Evolutionary conservation across 1,140 invertebrate genomes (phyloP).

Genomic region (Planococcus citri): DNA sequence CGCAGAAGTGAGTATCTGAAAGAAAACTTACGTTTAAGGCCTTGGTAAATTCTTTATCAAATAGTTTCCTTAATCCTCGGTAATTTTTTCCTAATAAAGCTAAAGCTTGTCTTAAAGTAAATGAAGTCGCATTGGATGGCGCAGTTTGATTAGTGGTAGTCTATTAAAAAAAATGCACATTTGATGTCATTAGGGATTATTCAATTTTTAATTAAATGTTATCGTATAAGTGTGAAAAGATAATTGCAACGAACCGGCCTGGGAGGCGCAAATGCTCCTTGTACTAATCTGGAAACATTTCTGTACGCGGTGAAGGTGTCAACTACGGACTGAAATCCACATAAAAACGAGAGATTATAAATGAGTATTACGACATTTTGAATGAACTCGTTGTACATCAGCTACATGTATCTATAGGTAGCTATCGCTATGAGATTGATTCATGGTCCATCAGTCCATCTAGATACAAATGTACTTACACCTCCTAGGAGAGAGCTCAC

Average conservation of each 20-base stretch:
- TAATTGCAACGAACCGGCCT: neutral
- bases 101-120: neutral
- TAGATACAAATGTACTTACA: neutral
- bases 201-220: too few species aligned
- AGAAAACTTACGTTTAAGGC: slow-evolving; percentile 15
- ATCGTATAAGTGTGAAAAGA: neutral
- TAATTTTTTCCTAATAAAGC: slow-evolving; percentile 17
- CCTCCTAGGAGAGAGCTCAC: neutral
- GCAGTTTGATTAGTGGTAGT: neutral
- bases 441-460: neutral
- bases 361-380: too few species aligned
- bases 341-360: neutral
- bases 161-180: too few species aligned
- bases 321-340: neutral
- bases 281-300: neutral
- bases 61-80: slow-evolving; percentile 18
- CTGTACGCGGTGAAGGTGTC: neutral
- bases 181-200: too few species aligned
- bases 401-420: too few species aligned
- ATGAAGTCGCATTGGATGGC: neutral
- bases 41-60: slow-evolving; percentile 18
- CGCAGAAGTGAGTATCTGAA: too few species aligned
- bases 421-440: too few species aligned
- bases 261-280: neutral
- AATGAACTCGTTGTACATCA: too few species aligned